A percentile compares a stretch with the other conserved stretches of the same genome.
These are phyloP conservation scores for Rhingia rostrata DNA, from an alignment of 2,888 invertebrate species.

Conservation along the genomic window DNA sequence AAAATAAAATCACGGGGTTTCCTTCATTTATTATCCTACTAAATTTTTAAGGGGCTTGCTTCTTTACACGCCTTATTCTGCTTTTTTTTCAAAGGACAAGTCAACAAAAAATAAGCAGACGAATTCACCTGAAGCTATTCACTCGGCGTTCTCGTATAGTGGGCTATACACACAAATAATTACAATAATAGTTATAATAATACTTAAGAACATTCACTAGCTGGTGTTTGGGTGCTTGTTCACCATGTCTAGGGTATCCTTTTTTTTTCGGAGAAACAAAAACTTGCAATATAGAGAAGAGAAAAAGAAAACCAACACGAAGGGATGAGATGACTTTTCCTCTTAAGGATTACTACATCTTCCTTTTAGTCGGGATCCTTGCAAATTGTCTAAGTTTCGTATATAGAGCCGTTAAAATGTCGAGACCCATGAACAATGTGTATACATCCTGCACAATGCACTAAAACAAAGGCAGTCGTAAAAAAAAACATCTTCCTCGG, in stretches of 20 bases:
- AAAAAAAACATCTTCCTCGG: slow-evolving; percentile 33
- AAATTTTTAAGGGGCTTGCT: slow-evolving; percentile 57
- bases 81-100: neutral
- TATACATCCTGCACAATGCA: slow-evolving; percentile 37
- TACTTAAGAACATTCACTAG: slow-evolving; percentile 54
- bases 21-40: slow-evolving; percentile 43
- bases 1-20: slow-evolving; percentile 29
- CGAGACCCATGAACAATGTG: slow-evolving; percentile 44
- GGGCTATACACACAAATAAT: slow-evolving; percentile 47
- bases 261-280: neutral
- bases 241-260: neutral
- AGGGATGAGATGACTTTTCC: slow-evolving; percentile 55
- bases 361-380: slow-evolving; percentile 44
- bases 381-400: slow-evolving; percentile 66
- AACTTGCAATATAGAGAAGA: slow-evolving; percentile 15
- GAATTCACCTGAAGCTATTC: slow-evolving; percentile 16
- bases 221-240: slow-evolving; percentile 8
- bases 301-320: slow-evolving; percentile 4
- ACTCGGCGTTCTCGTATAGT: slow-evolving; percentile 7
- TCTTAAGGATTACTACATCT: slow-evolving; percentile 52
- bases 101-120: neutral
- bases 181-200: slow-evolving; percentile 65
- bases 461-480: neutral
- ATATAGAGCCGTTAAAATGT: slow-evolving; percentile 56
- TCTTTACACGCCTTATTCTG: slow-evolving; percentile 30